A percentile compares a stretch with the other conserved stretches of the same genome.
These are phyloP conservation scores for Gallinago jamesoni DNA, from an alignment of 2,113 vertebrate species.

Conservation along the genomic window DNA sequence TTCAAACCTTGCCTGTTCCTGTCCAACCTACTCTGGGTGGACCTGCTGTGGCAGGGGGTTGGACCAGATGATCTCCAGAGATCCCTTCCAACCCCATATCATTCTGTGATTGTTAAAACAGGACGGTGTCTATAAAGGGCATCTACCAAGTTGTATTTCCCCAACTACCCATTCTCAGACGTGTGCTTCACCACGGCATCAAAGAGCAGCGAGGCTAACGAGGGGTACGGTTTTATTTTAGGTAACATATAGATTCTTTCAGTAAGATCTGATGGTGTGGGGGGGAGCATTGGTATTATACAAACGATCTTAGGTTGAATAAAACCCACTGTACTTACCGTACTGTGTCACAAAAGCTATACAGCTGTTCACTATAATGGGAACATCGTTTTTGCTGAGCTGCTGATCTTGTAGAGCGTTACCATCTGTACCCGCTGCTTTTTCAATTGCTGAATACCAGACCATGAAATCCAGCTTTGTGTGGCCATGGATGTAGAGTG, in stretches of 20 bases:
- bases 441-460: conserved; percentile 90
- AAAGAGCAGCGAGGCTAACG: rapidly evolving
- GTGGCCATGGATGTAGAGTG: conserved; percentile 90
- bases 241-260: not conserved
- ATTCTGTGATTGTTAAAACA: not conserved
- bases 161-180: not conserved
- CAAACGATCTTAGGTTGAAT: conserved; percentile 25
- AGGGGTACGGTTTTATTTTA: not conserved
- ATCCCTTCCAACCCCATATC: too few relatives aligned
- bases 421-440: conserved; percentile 92
- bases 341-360: conserved; percentile 97
- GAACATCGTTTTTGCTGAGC: conserved; percentile 93
- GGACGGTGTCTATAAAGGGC: not conserved
- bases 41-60: too few relatives aligned
- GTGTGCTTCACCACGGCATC: not conserved
- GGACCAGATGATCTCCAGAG: too few relatives aligned
- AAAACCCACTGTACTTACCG: conserved; percentile 79
- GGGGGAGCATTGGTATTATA: not conserved
- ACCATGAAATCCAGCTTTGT: conserved; percentile 88
- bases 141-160: not conserved
- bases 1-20: too few relatives aligned
- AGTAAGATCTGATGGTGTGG: not conserved
- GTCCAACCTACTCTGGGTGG: too few relatives aligned
- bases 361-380: conserved; percentile 95
- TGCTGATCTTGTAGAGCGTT: conserved; percentile 91